Evolutionary conservation across 2,113 vertebrate genomes (phyloP), one percentile per base, ranked within the genome.

Genomic region (Alces alces): DNA sequence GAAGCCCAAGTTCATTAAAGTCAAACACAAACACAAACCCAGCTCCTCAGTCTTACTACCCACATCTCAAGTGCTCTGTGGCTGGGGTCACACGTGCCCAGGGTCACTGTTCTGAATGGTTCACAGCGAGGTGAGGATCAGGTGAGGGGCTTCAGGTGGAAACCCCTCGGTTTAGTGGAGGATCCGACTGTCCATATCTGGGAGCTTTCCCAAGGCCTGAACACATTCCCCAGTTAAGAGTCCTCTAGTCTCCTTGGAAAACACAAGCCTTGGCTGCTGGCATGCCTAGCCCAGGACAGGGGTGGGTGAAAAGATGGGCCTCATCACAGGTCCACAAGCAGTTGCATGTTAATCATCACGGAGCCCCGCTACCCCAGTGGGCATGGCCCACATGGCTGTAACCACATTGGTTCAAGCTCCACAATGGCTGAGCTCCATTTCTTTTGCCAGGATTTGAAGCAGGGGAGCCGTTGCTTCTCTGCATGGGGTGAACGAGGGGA

Each of bases 281-380:
- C 15, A 85, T 54, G 14, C 43, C 43, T 13, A 43, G 43, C 25
- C 7, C 79, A 28, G 36, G 43, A 2, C 23, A 45, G 43, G 50
- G 45, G 45, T 50, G 30, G 45, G 11, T 66, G 86, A 90, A 66
- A 30, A 66, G 10, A 58, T 3, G 9, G n/a, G 33, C 6, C 43
- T 43, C 78, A 12, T 36, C 50, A 39, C 43, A 84, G 86, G 23
- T 39, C 33, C 4, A 10, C 12, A 9, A 10, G 80, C 15, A n/a
- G 64, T 27, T n/a, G n/a, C 9, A 21, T 9, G 4, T 39, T 27
- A 7, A 10, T 43, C 33, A 11, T 19, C 13, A 60, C 0, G 1
- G 45, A 76, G 61, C 16, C 3, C 54, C 6, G 6, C 4, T 1
- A 11, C 27, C 33, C 64, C 28, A 16, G 6, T 12, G 19, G 0